Evolutionary conservation across 2,113 vertebrate species (phyloP), one percentile per base, ranked within the genome.

Genomic region (Otocyon megalotis): DNA sequence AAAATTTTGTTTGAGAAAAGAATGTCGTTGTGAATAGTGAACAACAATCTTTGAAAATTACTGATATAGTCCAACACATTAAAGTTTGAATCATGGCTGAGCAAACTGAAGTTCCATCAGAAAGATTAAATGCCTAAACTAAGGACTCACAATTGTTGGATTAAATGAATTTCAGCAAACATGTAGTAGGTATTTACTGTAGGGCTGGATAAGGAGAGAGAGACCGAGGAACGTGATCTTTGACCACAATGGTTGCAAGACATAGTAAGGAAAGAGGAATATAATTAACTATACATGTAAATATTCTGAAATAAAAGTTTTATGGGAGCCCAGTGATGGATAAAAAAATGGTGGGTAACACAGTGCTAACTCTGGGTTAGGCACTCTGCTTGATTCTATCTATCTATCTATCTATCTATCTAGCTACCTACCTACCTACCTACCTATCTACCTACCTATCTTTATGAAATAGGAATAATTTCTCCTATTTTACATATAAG

Each of bases 81-180:
- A 26, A 76, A 81, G 20, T 30, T 48, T 72, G 37, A 80, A 72
- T 35, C 58, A n/a, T n/a, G 22, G 12, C 53, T 93, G 48, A 71
- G 11, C 12, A 89, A 77, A 50, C 26, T 17, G 1, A 63, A 60
- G 28, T 84, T 69, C 69, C 4, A 65, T 60, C 72, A 53, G 15
- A 60, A 28, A 80, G 56, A 71, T 63, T 54, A 65, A 84, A 72
- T 48, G 26, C 30, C 65, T 87, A n/a, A 85, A 35, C 17, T n/a
- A 37, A 88, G 22, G 56, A 28, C 30, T 80, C 37, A n/a, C 11
- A 53, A 14, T 63, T 14, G 19, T 82, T 86, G 58, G 35, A 67
- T 76, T 95, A 82, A 95, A n/a, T 90, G 8, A 67, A 5, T 80
- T 93, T 96, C 35, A 92, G 5, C 63, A 93, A 87, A 81, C 12